phyloP scores from a whole-genome alignment of 2,888 invertebrate genomes.

The Eudasyphora cyanicolor region DNA sequence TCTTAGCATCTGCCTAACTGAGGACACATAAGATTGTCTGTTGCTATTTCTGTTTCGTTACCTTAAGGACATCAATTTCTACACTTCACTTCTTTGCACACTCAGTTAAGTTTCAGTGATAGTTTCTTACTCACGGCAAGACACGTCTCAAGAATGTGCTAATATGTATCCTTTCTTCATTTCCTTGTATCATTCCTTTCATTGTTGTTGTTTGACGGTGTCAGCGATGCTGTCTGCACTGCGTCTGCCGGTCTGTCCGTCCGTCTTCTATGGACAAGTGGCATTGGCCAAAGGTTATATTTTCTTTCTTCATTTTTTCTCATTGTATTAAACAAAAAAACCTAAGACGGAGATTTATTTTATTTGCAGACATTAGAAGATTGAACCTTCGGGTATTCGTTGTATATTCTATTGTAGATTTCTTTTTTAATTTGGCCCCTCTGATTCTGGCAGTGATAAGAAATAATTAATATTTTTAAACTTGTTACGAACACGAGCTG shows the following conservation, averaged over 20 bases:
- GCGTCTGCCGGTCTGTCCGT: background rate
- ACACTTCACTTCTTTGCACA: no score
- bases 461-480: slow-evolving; percentile 41
- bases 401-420: background rate
- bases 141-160: slow-evolving; percentile 52
- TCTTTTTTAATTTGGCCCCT: slow-evolving; percentile 32
- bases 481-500: background rate
- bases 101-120: no score
- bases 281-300: slow-evolving; percentile 38
- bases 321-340: background rate
- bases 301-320: slow-evolving; percentile 26
- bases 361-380: slow-evolving; percentile 21
- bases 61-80: background rate
- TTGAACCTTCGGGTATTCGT: slow-evolving; percentile 28
- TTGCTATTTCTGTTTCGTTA: background rate
- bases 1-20: background rate
- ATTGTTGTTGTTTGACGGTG: background rate
- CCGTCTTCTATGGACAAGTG: slow-evolving; percentile 38
- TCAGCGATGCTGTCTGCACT: slow-evolving; percentile 8
- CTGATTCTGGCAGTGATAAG: slow-evolving; percentile 21
- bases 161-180: slow-evolving; percentile 45
- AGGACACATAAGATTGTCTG: background rate
- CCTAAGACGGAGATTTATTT: slow-evolving; percentile 15
- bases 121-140: slow-evolving; percentile 4
- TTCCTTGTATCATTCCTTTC: slow-evolving; percentile 1